Base-by-base conservation (phyloP, 2,888 invertebrate genomes). In the Melinopterus prodromus region DNA sequence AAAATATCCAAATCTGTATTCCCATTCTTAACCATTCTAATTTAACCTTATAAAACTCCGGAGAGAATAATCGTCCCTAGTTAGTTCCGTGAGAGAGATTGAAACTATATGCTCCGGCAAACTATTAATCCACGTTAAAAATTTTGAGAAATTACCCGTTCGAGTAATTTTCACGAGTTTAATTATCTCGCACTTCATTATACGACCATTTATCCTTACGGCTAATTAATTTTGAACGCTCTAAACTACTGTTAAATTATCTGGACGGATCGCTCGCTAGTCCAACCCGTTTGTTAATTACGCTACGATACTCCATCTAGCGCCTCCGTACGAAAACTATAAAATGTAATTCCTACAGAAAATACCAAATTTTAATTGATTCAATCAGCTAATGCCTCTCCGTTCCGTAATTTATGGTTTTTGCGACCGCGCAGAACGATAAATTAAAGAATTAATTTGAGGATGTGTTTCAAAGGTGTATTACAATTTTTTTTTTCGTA, bases 191-290 rank as follows among this genome's bases (percentile, higher is more conserved):
- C 35, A 53, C 15, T 36, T 74, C 37, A 53, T 78, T 78, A 78
- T 71, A 72, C 35, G 16, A 16, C 72, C 78, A 78, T 78, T 74
- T 53, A 78, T 74, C 72, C 71, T 72, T 78, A n/a, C 15, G 26
- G 16, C 12, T 53, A 78, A 78, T 78, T 78, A 74, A 78, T 71
- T 74, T 74, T 53, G 77, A 78, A 69, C 53, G 16, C 71, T 38
- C 16, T 7, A 71, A 78, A 71, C 74, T 74, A 74, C 69, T 77
- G 77, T 71, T 77, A 69, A 71, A 69, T 69, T 16, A 77, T 69
- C 37, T 74, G 35, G 16, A 74, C 12, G 74, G 35, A 35, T 71
- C 53, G 53, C 53, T 53, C n/a, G 26, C 35, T 74, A 26, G 37
- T 16, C 35, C 15, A n/a, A 74, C 35, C 37, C 37, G 74, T n/a